phyloP scores from a whole-genome alignment of 2,797 vertebrate genomes.

The Caiman crocodilus region DNA sequence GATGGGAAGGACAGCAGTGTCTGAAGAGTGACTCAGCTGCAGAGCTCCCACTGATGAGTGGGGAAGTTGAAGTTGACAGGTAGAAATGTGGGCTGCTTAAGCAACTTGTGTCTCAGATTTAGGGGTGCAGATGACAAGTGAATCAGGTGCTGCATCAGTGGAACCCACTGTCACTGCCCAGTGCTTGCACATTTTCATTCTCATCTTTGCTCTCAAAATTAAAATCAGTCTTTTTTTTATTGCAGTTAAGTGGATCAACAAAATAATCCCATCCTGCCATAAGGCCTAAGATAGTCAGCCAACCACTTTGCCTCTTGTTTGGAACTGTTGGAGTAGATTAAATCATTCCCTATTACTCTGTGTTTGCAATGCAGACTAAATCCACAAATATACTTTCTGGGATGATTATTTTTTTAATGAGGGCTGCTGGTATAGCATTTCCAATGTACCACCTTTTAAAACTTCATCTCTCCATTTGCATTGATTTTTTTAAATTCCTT shows the following conservation, averaged over 20 bases:
- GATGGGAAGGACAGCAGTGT: background rate
- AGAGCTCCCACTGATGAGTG: background rate
- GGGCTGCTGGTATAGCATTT: background rate
- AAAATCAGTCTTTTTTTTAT: background rate
- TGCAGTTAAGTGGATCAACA: background rate
- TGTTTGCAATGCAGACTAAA: background rate
- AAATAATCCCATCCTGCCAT: background rate
- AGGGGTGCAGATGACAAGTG: background rate
- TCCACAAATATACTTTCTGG: background rate
- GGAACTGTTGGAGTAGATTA: background rate
- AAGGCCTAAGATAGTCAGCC: background rate
- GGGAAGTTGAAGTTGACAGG: background rate
- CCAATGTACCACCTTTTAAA: background rate
- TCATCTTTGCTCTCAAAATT: background rate
- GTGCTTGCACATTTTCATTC: background rate
- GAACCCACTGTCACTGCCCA: background rate
- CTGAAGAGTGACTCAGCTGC: background rate
- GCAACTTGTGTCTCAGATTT: background rate
- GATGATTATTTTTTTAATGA: background rate
- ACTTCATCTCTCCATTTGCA: constrained; percentile 12
- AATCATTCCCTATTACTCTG: background rate
- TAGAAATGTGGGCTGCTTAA: background rate
- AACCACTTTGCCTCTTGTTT: background rate
- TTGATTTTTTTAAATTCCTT: constrained; percentile 13
- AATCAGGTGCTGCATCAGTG: background rate